phyloP scores from a whole-genome alignment of 2,888 invertebrate genomes.

The Calliopum simillimum region DNA sequence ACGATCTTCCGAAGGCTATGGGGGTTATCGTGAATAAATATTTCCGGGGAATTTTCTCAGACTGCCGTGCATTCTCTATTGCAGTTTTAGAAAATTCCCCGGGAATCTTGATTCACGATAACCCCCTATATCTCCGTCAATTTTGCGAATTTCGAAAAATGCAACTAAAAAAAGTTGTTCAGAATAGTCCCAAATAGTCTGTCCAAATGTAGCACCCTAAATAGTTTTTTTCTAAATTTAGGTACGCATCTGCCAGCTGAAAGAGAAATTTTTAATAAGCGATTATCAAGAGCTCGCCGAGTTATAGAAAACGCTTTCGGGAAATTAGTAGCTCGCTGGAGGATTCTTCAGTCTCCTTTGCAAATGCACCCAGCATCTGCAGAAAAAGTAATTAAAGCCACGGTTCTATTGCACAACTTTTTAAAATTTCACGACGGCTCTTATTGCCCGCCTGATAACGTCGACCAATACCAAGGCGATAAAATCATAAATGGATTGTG shows the following conservation, averaged over 20 bases:
- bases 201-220: neutral
- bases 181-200: too few relatives aligned
- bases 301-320: conserved; percentile 38
- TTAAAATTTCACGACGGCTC: conserved; percentile 32
- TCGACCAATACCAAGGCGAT: conserved; percentile 37
- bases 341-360: conserved; percentile 28
- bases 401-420: conserved; percentile 43
- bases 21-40: too few relatives aligned
- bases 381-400: conserved; percentile 42
- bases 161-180: too few relatives aligned
- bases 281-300: conserved; percentile 24
- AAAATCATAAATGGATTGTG: conserved; percentile 38
- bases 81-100: too few relatives aligned
- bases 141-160: too few relatives aligned
- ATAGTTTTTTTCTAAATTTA: neutral
- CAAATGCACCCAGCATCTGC: conserved; percentile 38
- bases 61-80: too few relatives aligned
- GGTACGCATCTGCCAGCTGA: conserved; percentile 21
- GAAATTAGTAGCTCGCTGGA: conserved; percentile 31
- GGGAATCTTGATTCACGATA: too few relatives aligned
- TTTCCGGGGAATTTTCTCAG: too few relatives aligned
- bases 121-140: too few relatives aligned
- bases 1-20: too few relatives aligned
- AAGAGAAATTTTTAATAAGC: conserved; percentile 35
- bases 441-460: conserved; percentile 38